A percentile compares a stretch with the other conserved stretches of the same genome.
phyloP scores from a whole-genome alignment of 1,140 invertebrate species.

The Ceratina calcarata region DNA sequence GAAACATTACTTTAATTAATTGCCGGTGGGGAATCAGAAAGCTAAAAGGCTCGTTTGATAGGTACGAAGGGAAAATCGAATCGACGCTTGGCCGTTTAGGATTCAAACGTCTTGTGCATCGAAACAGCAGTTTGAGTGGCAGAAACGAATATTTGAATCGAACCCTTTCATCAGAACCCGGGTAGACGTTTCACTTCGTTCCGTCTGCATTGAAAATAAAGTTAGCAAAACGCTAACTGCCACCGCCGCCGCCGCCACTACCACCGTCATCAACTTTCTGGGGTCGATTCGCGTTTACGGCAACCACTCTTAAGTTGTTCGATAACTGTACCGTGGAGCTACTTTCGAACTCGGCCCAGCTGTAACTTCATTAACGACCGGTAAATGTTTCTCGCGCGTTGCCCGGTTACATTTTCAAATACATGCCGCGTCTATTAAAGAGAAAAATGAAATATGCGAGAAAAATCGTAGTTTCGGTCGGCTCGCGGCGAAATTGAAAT shows the following conservation, averaged over 20 bases:
- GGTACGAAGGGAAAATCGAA: neutral
- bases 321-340: conserved; percentile 34
- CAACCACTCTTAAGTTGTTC: conserved; percentile 47
- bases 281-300: conserved; percentile 41
- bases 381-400: conserved; percentile 29
- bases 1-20: neutral
- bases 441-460: neutral
- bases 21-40: neutral
- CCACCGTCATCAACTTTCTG: conserved; percentile 19
- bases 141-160: conserved; percentile 52
- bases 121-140: conserved; percentile 36
- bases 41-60: neutral
- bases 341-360: conserved; percentile 35
- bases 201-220: conserved; percentile 62
- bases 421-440: neutral
- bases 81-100: neutral
- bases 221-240: conserved; percentile 59
- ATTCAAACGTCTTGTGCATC: neutral
- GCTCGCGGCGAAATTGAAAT: neutral
- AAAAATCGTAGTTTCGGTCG: neutral
- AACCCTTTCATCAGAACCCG: conserved; percentile 37
- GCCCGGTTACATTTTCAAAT: conserved; percentile 21
- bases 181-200: conserved; percentile 55
- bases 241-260: conserved; percentile 17
- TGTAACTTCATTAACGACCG: conserved; percentile 45